Evolutionary conservation across 2,113 vertebrate species (phyloP), one percentile per base, ranked within the genome.

Genomic region (Saccopteryx bilineata): DNA sequence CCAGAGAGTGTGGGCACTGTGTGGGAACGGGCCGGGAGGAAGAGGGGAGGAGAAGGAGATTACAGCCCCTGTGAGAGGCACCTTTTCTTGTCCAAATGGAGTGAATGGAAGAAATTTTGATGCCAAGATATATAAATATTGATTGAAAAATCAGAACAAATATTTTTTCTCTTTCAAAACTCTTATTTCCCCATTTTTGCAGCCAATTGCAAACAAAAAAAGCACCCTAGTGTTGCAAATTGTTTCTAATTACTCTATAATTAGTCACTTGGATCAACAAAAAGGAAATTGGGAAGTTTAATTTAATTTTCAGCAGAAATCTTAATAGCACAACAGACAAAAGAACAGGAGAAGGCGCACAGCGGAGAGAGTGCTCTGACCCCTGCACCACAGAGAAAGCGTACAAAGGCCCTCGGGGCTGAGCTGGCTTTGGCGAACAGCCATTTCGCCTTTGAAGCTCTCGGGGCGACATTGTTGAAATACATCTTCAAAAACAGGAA

Each of bases 401-500:
- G 74, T 79, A 80, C 56, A 61, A 93, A 97, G 50, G 75, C 54
- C 7, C 58, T 52, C 83, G 54, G 89, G 84, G 71, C 63, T 81
- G 31, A 33, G 50, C 63, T 91, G 71, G 46, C 69, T 50, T 60
- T 93, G 75, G 96, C 75, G 52, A 81, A 69, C 17, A 69, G 87
- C 90, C 90, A 84, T 80, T 93, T 91, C 90, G 81, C 95, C 96
- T 97, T 94, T 97, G 83, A 97, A 96, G 87, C 87, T 33, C 56
- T 95, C 90, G 31, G 86, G 31, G 86, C 87, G 90, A 97, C 85
- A 93, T 93, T 97, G 85, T 97, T 93, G 90, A 97, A 97, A 94
- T 95, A 93, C 80, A 96, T 96, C 94, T 96, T 97, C 96, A 94
- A 97, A 97, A 97, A 97, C 97, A 98, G 97, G 97, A 97, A 98